These are phyloP conservation scores for Entomyzon cyanotis DNA, from an alignment of 2,113 vertebrate species.

Conservation along the genomic window DNA sequence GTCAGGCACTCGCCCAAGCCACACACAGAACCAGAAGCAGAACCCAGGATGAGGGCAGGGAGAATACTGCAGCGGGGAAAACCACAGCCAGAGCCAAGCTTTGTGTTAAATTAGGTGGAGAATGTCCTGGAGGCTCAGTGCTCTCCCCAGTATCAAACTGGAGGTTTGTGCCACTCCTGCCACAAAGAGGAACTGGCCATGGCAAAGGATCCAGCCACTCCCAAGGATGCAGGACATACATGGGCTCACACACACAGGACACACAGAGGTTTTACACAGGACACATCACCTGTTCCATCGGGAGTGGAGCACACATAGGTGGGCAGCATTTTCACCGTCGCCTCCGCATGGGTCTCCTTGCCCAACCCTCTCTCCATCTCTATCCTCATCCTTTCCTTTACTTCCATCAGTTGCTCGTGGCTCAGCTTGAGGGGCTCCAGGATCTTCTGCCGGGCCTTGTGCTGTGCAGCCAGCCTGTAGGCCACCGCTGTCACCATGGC, in stretches of 20 bases:
- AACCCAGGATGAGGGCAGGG: neutral
- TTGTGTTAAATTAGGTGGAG: neutral
- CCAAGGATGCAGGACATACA: fast-evolving
- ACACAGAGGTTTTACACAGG: fast-evolving
- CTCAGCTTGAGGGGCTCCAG: conserved; percentile 84
- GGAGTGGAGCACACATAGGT: conserved; percentile 91
- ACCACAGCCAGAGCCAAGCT: neutral
- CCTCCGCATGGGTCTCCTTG: conserved; percentile 74
- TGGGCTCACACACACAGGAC: fast-evolving
- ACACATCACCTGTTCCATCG: conserved; percentile 86
- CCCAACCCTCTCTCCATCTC: conserved; percentile 86
- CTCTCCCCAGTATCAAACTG: neutral
- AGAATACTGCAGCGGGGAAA: neutral
- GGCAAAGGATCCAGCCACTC: neutral
- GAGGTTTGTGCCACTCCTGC: neutral
- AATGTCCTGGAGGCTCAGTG: neutral
- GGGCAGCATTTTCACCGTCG: conserved; percentile 92
- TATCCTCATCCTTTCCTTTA: conserved; percentile 84
- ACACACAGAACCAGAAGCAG: neutral
- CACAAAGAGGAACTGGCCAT: fast-evolving
- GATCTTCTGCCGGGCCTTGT: conserved; percentile 81
- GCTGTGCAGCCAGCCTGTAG: conserved; percentile 85
- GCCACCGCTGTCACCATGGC: conserved; percentile 98
- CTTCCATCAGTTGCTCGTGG: conserved; percentile 84
- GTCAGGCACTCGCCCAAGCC: neutral